Conservation (phyloP, 1,140 invertebrate genomes). For the Stegodyphus mimosarum region DNA sequence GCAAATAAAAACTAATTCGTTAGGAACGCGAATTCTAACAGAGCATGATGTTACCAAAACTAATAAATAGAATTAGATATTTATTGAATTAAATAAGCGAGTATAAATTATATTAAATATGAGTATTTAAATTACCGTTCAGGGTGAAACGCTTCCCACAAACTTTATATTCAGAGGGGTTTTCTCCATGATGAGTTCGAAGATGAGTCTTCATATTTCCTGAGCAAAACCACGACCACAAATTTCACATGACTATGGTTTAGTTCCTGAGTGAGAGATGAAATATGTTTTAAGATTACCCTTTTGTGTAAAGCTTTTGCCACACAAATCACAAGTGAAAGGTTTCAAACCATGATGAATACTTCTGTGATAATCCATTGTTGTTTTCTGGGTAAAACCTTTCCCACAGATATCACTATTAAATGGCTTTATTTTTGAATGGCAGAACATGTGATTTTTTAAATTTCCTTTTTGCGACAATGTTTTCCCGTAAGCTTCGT, state of each 20-base stretch:
- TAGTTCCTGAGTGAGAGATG: constrained; percentile 69
- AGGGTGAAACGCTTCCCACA: constrained; percentile 80
- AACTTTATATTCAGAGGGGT: constrained; percentile 66
- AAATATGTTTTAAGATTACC: constrained; percentile 50
- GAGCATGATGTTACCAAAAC: too few relatives aligned
- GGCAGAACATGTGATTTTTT: constrained; percentile 95
- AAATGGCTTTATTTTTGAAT: constrained; percentile 93
- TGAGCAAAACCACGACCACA: constrained; percentile 70
- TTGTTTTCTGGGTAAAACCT: constrained; percentile 89
- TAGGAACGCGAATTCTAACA: too few relatives aligned
- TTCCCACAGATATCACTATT: constrained; percentile 89
- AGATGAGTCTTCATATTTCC: constrained; percentile 62
- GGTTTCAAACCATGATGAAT: constrained; percentile 92
- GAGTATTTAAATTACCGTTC: constrained; percentile 89
- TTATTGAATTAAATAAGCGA: too few relatives aligned
- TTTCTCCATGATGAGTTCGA: constrained; percentile 63
- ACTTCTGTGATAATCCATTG: constrained; percentile 93
- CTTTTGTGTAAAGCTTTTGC: constrained; percentile 63
- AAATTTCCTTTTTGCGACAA: constrained; percentile 80
- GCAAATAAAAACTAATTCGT: too few relatives aligned
- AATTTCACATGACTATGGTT: constrained; percentile 73
- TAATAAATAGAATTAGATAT: too few relatives aligned
- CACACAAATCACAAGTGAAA: constrained; percentile 73
- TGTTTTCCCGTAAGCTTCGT: constrained; percentile 76
- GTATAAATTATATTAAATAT: constrained; percentile 79